These are phyloP conservation scores for Chrysolina haemoptera DNA, from an alignment of 2,888 invertebrate species.

Conservation along the genomic window DNA sequence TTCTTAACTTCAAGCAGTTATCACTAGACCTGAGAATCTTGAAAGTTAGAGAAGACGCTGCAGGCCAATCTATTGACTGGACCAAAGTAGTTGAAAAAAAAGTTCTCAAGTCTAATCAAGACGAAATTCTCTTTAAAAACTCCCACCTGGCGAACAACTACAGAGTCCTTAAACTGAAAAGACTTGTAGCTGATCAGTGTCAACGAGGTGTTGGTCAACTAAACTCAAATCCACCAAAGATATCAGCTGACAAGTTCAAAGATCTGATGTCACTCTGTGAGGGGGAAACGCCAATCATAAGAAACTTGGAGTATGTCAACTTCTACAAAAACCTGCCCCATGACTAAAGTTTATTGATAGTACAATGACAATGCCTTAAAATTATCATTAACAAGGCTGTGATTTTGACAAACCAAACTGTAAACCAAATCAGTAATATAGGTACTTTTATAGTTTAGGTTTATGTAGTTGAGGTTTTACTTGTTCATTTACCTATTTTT, in stretches of 20 bases:
- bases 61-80: no score
- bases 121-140: no score
- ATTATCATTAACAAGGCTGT: not conserved
- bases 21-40: slow-evolving; percentile 31
- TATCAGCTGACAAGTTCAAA: not conserved
- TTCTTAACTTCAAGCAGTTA: slow-evolving; percentile 35
- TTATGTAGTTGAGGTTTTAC: not conserved
- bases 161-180: not conserved
- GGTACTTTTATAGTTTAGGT: no score
- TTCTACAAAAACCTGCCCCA: no score
- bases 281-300: no score
- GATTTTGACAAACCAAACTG: not conserved
- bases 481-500: slow-evolving; percentile 1
- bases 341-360: no score
- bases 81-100: no score
- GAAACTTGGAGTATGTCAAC: no score
- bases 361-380: not conserved
- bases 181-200: not conserved
- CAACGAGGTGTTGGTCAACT: not conserved
- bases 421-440: no score
- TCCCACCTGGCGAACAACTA: not conserved
- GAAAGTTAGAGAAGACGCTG: not conserved
- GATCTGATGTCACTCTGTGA: not conserved
- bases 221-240: slow-evolving; percentile 1
- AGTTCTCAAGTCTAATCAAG: no score